Conservation (phyloP, 2,888 invertebrate species). For the Poecilus cupreus region DNA sequence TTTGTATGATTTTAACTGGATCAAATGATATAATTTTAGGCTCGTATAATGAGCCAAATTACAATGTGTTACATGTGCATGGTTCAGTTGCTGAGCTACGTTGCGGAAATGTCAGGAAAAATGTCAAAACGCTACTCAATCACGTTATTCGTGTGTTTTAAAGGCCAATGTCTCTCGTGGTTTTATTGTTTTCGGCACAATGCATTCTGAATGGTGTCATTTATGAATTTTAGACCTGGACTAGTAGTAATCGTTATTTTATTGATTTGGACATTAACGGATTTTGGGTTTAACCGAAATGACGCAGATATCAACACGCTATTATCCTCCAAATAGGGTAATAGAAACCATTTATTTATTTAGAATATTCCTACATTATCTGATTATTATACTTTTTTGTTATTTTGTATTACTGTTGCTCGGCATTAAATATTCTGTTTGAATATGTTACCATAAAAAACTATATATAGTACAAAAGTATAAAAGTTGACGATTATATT, state of each 20-base stretch:
- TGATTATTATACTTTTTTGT: no score
- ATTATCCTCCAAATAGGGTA: no score
- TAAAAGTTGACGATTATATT: no score
- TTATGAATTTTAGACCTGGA: no score
- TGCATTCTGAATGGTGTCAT: not conserved
- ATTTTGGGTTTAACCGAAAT: not conserved
- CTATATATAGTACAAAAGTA: no score
- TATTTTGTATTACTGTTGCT: no score
- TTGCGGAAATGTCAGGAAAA: not conserved
- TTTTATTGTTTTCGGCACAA: not conserved
- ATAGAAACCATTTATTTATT: no score
- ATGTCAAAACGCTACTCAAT: not conserved
- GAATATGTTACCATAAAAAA: no score
- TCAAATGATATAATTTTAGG: no score
- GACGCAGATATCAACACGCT: not conserved
- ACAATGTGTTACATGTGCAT: not conserved
- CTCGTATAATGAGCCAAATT: not conserved
- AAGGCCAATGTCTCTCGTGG: conserved; percentile 1
- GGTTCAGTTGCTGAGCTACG: not conserved
- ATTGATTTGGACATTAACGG: not conserved
- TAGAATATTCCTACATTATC: no score
- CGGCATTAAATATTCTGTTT: no score
- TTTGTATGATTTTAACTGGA: no score
- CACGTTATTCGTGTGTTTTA: not conserved
- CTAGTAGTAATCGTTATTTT: not conserved